Evolutionary conservation across 2,888 invertebrate species (phyloP).

Genomic region (Neocrepidodera transversa): DNA sequence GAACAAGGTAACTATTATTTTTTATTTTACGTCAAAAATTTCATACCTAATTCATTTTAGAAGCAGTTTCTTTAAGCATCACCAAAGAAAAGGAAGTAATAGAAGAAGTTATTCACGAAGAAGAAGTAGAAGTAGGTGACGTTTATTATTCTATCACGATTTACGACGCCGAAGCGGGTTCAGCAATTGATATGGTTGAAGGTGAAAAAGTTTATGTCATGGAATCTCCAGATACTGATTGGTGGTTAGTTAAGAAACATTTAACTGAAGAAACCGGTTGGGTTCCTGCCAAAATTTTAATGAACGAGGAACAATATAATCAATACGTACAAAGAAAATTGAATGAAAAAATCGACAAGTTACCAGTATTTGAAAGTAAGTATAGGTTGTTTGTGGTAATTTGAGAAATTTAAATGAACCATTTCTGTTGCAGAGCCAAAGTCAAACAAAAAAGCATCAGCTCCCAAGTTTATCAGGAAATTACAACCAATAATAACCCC

Average conservation of each 20-base stretch:
- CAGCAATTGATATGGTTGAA: slow-evolving; percentile 88
- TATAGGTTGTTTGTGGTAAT: slow-evolving; percentile 6
- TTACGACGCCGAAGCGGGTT: slow-evolving; percentile 85
- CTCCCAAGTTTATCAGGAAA: slow-evolving; percentile 86
- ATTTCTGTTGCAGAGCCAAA: slow-evolving; percentile 71
- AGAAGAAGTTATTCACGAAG: slow-evolving; percentile 54
- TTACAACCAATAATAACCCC: slow-evolving; percentile 83
- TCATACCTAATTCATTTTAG: slow-evolving; percentile 45
- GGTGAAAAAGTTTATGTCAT: slow-evolving; percentile 85
- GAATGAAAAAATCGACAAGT: slow-evolving; percentile 88
- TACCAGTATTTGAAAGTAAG: slow-evolving; percentile 93
- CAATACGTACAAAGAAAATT: slow-evolving; percentile 86
- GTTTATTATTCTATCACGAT: slow-evolving; percentile 84
- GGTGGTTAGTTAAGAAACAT: slow-evolving; percentile 93
- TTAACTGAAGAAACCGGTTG: slow-evolving; percentile 90
- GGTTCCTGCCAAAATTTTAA: slow-evolving; percentile 89
- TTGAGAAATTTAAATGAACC: not conserved
- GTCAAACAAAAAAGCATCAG: slow-evolving; percentile 77
- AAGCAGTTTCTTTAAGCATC: slow-evolving; percentile 60
- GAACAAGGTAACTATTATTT: slow-evolving; percentile 66
- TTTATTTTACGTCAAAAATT: not conserved
- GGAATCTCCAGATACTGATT: slow-evolving; percentile 85
- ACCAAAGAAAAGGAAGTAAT: slow-evolving; percentile 59
- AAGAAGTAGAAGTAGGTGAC: slow-evolving; percentile 73
- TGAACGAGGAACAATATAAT: slow-evolving; percentile 82